Evolutionary conservation across 2,797 vertebrate genomes (phyloP), one percentile per base, ranked within the genome.

Genomic region (Hemibagrus guttatus): DNA sequence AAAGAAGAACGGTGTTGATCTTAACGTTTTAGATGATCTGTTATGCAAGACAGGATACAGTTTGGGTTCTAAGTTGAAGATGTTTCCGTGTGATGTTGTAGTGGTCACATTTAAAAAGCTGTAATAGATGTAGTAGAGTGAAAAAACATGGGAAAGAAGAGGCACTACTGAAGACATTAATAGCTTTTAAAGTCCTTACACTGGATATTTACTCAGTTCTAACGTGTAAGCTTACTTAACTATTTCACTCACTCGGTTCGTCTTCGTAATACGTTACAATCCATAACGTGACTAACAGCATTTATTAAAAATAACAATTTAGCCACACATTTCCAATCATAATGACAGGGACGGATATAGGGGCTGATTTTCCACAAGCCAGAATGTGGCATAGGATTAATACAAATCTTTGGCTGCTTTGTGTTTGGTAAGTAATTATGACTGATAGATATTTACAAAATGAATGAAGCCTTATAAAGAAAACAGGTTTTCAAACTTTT

Each of bases 321-420:
- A 64, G 69, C 49, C 63, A 87, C 19, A 79, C 75, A 85, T 49
- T 59, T 74, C 52, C 83, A 85, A 59, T 63, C n/a, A 69, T 16
- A 39, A 42, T 39, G 39, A 63, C 16, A 35, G n/a, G 26, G 9
- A 23, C 61, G 79, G 11, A 68, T 26, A 69, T 64, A 61, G 64
- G 16, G 64, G 26, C 6, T 56, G 52, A 61, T 81, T 31, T 81
- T 31, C 35, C 58, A 49, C 2, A 0, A 46, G 12, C 28, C 59
- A 56, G 13, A 86, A n/a, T 7, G 2, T 28, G 59, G 3, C 39
- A 21, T 6, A 21, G 54, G 35, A 49, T 31, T 79, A 35, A 35
- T 5, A 46, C 58, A 2, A 56, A 69, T 85, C 21, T 31, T 28
- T 59, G 56, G 35, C 17, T 4, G 17, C 59, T 49, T 14, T 59